These are phyloP conservation scores for Sesia apiformis DNA, from an alignment of 2,888 invertebrate genomes.

Conservation along the genomic window DNA sequence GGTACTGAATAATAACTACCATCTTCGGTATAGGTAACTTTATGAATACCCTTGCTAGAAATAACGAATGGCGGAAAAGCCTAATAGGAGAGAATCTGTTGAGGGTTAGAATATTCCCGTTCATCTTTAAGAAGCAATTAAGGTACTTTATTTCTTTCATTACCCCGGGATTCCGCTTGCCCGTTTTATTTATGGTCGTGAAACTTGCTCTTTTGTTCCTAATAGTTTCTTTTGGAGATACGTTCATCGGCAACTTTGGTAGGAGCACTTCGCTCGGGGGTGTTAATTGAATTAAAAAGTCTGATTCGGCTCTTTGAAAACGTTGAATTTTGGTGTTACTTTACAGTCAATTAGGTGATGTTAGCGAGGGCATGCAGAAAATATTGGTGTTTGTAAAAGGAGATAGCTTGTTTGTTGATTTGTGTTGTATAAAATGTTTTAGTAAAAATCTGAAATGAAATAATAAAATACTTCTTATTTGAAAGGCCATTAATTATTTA, in stretches of 20 bases:
- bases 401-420: too few relatives aligned
- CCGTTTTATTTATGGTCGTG: conserved; percentile 35
- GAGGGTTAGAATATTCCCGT: conserved; percentile 15
- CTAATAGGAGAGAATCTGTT: conserved; percentile 22
- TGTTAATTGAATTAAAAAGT: conserved; percentile 47
- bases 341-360: conserved; percentile 1
- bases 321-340: too few relatives aligned
- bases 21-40: conserved; percentile 1
- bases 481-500: too few relatives aligned
- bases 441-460: too few relatives aligned
- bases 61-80: conserved; percentile 23
- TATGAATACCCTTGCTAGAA: conserved; percentile 9
- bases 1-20: neutral
- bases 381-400: too few relatives aligned
- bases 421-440: too few relatives aligned
- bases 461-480: too few relatives aligned
- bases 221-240: conserved; percentile 10
- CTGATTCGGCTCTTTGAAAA: neutral
- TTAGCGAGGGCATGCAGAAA: too few relatives aligned
- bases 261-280: conserved; percentile 22
- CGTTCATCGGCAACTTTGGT: conserved; percentile 13
- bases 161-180: conserved; percentile 32
- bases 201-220: conserved; percentile 7
- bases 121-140: conserved; percentile 44
- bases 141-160: conserved; percentile 49